Conservation (phyloP, 53 echinoderm and acorn worm species). For the Apostichopus leukothele region DNA sequence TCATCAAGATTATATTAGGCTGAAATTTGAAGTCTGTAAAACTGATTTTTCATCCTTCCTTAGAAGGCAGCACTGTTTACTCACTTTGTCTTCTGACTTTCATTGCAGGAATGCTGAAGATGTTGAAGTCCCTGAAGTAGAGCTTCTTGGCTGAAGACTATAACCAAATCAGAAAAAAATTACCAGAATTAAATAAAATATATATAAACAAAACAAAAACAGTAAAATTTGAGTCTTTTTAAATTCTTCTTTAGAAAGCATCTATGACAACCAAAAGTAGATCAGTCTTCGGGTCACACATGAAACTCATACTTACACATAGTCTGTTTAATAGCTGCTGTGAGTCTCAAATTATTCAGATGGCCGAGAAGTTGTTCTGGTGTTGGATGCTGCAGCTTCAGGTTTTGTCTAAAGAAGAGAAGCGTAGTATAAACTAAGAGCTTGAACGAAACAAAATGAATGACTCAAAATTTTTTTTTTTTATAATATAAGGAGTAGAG, state of each 20-base stretch:
- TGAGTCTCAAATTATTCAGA: slow-evolving; percentile 78
- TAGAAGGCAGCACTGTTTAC: slow-evolving; percentile 16
- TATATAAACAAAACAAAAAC: no score
- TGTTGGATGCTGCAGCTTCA: slow-evolving; percentile 60
- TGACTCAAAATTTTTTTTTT: no score
- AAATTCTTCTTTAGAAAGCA: no score
- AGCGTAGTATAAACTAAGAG: background rate
- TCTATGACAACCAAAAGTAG: no score
- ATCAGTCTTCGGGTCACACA: no score
- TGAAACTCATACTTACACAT: slow-evolving; percentile 73
- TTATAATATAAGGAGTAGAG: no score
- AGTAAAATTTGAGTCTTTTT: no score
- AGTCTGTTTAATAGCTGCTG: slow-evolving; percentile 76
- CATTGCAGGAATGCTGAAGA: slow-evolving; percentile 83
- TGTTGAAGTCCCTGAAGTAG: slow-evolving; percentile 88
- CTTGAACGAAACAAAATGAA: no score
- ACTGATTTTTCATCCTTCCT: no score
- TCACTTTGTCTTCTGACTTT: slow-evolving; percentile 94
- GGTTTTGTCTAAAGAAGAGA: background rate
- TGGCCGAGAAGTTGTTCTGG: slow-evolving; percentile 86
- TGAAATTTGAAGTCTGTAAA: no score
- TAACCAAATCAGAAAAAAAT: background rate
- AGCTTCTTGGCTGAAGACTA: slow-evolving; percentile 98
- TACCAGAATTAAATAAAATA: no score
- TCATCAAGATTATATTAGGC: no score